phyloP scores from a whole-genome alignment of 1,140 invertebrate species.

The Campodea augens region DNA sequence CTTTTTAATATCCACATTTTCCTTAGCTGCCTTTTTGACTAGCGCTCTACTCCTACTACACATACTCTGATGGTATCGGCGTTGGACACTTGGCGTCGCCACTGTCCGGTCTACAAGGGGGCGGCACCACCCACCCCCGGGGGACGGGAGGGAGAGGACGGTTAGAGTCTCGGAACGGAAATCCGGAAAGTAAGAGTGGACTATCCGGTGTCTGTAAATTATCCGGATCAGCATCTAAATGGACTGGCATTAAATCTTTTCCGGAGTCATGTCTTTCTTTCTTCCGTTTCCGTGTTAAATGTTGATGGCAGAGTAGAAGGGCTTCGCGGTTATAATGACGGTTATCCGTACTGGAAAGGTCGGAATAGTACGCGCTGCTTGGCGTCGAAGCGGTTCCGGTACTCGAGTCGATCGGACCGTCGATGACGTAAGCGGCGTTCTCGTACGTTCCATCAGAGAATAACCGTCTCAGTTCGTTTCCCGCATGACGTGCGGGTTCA shows the following conservation, averaged over 20 bases:
- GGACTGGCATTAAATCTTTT: conserved; percentile 11
- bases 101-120: neutral
- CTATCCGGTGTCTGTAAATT: conserved; percentile 8
- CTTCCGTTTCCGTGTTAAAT: neutral
- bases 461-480: conserved; percentile 10
- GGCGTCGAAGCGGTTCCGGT: conserved; percentile 11
- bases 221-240: conserved; percentile 10
- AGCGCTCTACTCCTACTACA: neutral
- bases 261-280: neutral
- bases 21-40: neutral
- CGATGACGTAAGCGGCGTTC: conserved; percentile 15
- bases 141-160: conserved; percentile 15
- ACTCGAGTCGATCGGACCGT: conserved; percentile 4
- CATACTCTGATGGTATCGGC: conserved; percentile 10
- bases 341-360: conserved; percentile 12
- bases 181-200: neutral
- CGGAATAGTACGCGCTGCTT: conserved; percentile 18
- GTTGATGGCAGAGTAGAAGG: neutral
- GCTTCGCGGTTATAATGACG: neutral
- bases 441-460: conserved; percentile 16
- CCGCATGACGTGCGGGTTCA: conserved; percentile 11
- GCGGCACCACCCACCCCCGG: conserved; percentile 13
- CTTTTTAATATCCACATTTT: too few species aligned
- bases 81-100: neutral
- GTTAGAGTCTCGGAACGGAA: neutral